Conservation (phyloP, 2,113 vertebrate species). For the Phainopepla nitens region DNA sequence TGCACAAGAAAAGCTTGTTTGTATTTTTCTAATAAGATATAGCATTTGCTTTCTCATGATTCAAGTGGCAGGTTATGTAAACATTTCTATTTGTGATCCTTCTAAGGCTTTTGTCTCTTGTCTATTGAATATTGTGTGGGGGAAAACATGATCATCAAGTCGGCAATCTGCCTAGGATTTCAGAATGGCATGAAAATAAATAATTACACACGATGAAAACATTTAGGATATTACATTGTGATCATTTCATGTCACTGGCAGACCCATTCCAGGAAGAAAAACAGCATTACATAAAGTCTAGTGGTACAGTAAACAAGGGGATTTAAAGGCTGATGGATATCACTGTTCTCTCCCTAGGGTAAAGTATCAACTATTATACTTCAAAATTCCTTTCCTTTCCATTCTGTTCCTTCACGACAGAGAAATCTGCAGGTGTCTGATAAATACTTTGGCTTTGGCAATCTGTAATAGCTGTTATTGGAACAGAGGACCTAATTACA, state of each 20-base stretch:
- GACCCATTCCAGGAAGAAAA: slow-evolving; percentile 41
- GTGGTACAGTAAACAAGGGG: slow-evolving; percentile 60
- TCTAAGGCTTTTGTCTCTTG: slow-evolving; percentile 55
- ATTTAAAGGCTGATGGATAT: slow-evolving; percentile 53
- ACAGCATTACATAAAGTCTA: slow-evolving; percentile 53
- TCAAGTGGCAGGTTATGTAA: slow-evolving; percentile 59
- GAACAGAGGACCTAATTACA: not conserved
- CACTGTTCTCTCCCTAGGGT: not conserved
- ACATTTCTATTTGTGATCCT: slow-evolving; percentile 65
- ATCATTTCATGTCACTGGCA: slow-evolving; percentile 61
- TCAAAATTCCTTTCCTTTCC: not conserved
- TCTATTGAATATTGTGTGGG: slow-evolving; percentile 48
- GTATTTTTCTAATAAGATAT: slow-evolving; percentile 24
- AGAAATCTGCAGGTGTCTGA: not conserved
- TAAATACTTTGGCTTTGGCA: not conserved
- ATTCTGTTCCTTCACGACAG: not conserved
- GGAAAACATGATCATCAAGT: slow-evolving; percentile 46
- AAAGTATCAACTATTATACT: not conserved
- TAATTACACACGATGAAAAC: slow-evolving; percentile 61
- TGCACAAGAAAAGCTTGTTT: slow-evolving; percentile 8
- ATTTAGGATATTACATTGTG: slow-evolving; percentile 61
- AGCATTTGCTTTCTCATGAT: slow-evolving; percentile 18
- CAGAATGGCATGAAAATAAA: slow-evolving; percentile 67
- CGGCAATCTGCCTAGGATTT: slow-evolving; percentile 67
- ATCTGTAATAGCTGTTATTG: not conserved